A percentile compares a stretch with the other conserved stretches of the same genome.
phyloP scores from a whole-genome alignment of 2,888 invertebrate species.

The Zygothrica quintamaculata region DNA sequence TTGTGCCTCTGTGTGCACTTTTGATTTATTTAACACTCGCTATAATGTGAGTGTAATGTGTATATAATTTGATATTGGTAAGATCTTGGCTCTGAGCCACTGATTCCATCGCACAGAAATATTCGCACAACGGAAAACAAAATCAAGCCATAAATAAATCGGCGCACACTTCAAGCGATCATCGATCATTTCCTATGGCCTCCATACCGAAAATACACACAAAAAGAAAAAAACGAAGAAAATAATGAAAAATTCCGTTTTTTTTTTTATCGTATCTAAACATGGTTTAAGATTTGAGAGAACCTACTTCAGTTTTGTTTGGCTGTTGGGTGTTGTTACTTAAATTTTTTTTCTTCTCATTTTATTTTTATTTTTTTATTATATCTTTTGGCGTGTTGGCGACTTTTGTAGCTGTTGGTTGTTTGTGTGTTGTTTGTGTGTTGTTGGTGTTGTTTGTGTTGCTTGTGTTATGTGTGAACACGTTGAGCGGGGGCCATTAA shows the following conservation, averaged over 20 bases:
- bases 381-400: slow-evolving; percentile 34
- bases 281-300: slow-evolving; percentile 75
- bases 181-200: slow-evolving; percentile 72
- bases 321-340: slow-evolving; percentile 40
- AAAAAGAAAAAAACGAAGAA: slow-evolving; percentile 32
- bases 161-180: slow-evolving; percentile 77
- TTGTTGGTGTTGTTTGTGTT: slow-evolving; percentile 26
- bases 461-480: slow-evolving; percentile 58
- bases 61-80: slow-evolving; percentile 46
- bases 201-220: slow-evolving; percentile 21
- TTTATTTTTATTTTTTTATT: slow-evolving; percentile 5
- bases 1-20: slow-evolving; percentile 34
- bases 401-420: slow-evolving; percentile 22
- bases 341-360: slow-evolving; percentile 1
- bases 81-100: slow-evolving; percentile 56
- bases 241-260: slow-evolving; percentile 69
- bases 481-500: slow-evolving; percentile 77
- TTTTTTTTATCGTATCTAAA: slow-evolving; percentile 76
- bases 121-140: slow-evolving; percentile 38
- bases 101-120: slow-evolving; percentile 59
- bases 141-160: slow-evolving; percentile 79
- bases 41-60: slow-evolving; percentile 40
- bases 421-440: slow-evolving; percentile 23
- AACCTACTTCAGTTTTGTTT: slow-evolving; percentile 68
- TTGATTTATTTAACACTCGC: slow-evolving; percentile 54